Evolutionary conservation across 2,888 invertebrate genomes (phyloP), one percentile per base, ranked within the genome.

Genomic region (Chrysolina haemoptera): DNA sequence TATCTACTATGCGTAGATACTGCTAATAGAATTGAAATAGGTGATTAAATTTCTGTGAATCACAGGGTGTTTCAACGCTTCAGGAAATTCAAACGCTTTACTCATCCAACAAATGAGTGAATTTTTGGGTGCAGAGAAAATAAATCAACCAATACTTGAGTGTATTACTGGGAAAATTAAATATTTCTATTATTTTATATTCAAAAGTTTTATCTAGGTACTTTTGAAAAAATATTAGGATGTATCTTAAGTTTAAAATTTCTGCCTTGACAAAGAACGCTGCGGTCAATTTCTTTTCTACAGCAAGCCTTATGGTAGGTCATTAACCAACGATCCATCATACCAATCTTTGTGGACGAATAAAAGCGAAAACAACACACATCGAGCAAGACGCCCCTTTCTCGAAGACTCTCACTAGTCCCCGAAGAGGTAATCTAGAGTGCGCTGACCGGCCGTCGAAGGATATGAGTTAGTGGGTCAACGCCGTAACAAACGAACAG

Each of bases 401-500:
- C 82, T 70, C 68, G 64, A 76, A 75, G 68, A 76, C 70, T 76
- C 71, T 75, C 76, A 68, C 69, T 53, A 40, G 20, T 35, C 64
- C 62, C 64, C 43, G 71, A 76, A 59, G 76, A 75, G 68, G 74
- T 75, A 75, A 79, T 80, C 76, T 77, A 80, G 86, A 86, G 88
- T 86, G 85, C 88, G 86, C 84, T 86, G 87, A 88, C 87, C 88
- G 85, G 84, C 81, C 16, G 83, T 82, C 83, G 85, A 81, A 83
- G 84, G 86, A 88, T 88, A 84, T 87, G 85, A 88, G 88, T 87
- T 87, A 88, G 87, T 88, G 86, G 88, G 88, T 88, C 88, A 88
- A 79, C 83, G 74, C 63, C 69, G 68, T 59, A 71, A 70, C 59
- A 68, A 66, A 43, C 73, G 70, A 73, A 53, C 71, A 68, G 35